Percentiles rank a stretch among this genome's conserved stretches.
Conservation (phyloP, 2,113 vertebrate genomes). For the Bos indicus region DNA sequence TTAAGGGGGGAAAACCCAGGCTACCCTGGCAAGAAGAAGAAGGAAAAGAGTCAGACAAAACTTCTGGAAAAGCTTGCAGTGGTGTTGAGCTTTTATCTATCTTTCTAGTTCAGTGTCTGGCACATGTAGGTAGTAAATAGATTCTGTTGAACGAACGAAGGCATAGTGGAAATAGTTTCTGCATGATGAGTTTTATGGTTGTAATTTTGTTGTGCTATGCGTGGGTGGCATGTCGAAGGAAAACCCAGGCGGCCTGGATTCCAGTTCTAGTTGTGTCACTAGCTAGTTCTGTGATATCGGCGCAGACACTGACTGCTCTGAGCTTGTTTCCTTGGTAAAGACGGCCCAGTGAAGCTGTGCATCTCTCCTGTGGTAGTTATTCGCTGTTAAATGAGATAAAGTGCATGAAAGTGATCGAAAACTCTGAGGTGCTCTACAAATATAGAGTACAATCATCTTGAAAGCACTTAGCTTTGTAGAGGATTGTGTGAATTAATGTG, state of each 20-base stretch:
- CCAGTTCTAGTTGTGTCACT: background rate
- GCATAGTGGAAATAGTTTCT: background rate
- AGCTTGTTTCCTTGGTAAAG: background rate
- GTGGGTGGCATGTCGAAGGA: background rate
- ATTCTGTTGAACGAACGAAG: background rate
- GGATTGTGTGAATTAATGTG: background rate
- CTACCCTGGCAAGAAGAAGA: background rate
- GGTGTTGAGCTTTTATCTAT: background rate
- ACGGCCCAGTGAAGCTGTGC: background rate
- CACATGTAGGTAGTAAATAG: background rate
- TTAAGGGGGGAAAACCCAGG: conserved; percentile 36
- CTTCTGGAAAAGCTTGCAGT: background rate
- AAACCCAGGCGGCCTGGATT: background rate
- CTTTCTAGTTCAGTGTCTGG: background rate
- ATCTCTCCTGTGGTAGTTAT: background rate
- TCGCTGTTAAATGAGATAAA: background rate
- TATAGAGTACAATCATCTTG: conserved; percentile 13
- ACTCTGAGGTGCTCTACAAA: background rate
- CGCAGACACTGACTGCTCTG: background rate
- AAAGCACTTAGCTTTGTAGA: conserved; percentile 21
- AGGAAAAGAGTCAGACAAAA: background rate
- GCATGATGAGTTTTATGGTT: background rate
- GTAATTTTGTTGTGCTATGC: background rate
- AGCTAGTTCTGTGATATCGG: background rate
- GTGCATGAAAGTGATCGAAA: background rate